Evolutionary conservation across 1,140 invertebrate species (phyloP).

Genomic region (Nebria ingens): DNA sequence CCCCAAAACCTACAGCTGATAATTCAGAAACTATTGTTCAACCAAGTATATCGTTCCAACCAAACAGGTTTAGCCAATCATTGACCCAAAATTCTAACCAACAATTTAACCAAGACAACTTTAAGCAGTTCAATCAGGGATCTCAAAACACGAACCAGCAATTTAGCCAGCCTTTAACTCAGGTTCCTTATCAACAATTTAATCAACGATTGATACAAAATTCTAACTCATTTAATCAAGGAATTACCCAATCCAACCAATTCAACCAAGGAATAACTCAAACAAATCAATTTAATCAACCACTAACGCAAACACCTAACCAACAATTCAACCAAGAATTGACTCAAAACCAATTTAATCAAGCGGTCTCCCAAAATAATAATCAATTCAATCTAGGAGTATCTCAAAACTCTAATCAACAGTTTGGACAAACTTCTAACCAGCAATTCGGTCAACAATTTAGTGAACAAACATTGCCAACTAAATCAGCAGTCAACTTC

Average conservation of each 20-base stretch:
- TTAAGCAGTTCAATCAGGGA: too few species aligned
- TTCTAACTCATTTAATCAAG: too few species aligned
- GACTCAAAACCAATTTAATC: background rate
- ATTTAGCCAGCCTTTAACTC: too few species aligned
- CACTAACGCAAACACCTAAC: too few species aligned
- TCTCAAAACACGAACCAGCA: too few species aligned
- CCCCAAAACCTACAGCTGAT: slow-evolving; percentile 6
- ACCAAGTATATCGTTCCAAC: slow-evolving; percentile 38
- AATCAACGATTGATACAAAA: too few species aligned
- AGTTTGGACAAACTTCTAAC: background rate
- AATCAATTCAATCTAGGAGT: background rate
- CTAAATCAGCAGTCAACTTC: slow-evolving; percentile 26
- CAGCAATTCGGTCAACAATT: slow-evolving; percentile 22
- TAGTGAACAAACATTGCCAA: slow-evolving; percentile 27
- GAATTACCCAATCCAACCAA: background rate
- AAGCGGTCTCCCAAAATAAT: background rate
- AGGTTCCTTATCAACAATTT: too few species aligned
- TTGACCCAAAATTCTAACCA: too few species aligned
- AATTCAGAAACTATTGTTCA: slow-evolving; percentile 27
- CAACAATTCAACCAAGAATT: background rate
- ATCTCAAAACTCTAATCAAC: background rate
- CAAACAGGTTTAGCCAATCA: slow-evolving; percentile 11
- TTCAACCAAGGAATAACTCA: background rate
- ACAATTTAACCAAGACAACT: too few species aligned
- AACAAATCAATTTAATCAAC: too few species aligned